Conservation (phyloP, 2,888 invertebrate genomes). For the Drosophila buzzatii region DNA sequence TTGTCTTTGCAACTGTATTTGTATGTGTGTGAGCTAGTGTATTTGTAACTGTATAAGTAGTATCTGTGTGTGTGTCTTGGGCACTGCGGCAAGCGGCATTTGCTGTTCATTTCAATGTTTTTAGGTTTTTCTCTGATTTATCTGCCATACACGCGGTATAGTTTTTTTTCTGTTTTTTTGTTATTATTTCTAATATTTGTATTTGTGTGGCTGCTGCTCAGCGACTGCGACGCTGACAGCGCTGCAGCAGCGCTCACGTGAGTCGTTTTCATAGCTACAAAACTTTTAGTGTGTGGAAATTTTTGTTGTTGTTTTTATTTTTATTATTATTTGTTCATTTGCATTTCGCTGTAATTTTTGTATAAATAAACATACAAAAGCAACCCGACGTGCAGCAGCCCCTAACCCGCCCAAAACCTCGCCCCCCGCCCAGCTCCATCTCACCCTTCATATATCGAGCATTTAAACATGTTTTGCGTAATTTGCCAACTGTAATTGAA, state of each 20-base stretch:
- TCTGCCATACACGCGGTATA: conserved; percentile 59
- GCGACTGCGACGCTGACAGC: conserved; percentile 28
- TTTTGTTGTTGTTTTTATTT: conserved; percentile 24
- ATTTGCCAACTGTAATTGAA: conserved; percentile 62
- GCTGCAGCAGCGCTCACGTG: conserved; percentile 73
- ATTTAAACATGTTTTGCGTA: conserved; percentile 49
- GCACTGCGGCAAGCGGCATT: conserved; percentile 71
- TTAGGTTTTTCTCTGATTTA: conserved; percentile 74
- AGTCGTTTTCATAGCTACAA: conserved; percentile 69
- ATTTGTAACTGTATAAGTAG: conserved; percentile 34
- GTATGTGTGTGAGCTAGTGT: conserved; percentile 32
- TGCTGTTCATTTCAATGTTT: conserved; percentile 77
- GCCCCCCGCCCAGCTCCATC: not conserved
- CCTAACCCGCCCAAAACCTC: not conserved
- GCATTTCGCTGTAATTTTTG: conserved; percentile 69
- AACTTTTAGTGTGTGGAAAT: conserved; percentile 78
- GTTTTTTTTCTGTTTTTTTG: conserved; percentile 30
- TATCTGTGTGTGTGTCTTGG: conserved; percentile 27
- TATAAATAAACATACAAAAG: conserved; percentile 71
- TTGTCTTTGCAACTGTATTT: conserved; percentile 37
- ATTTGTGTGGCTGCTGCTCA: conserved; percentile 35
- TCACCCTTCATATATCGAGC: conserved; percentile 25
- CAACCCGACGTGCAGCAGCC: conserved; percentile 17
- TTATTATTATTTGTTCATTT: conserved; percentile 25
- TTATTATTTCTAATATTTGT: conserved; percentile 65